These are phyloP conservation scores for Polypterus bichir DNA, from an alignment of 2,113 vertebrate species.

Conservation along the genomic window DNA sequence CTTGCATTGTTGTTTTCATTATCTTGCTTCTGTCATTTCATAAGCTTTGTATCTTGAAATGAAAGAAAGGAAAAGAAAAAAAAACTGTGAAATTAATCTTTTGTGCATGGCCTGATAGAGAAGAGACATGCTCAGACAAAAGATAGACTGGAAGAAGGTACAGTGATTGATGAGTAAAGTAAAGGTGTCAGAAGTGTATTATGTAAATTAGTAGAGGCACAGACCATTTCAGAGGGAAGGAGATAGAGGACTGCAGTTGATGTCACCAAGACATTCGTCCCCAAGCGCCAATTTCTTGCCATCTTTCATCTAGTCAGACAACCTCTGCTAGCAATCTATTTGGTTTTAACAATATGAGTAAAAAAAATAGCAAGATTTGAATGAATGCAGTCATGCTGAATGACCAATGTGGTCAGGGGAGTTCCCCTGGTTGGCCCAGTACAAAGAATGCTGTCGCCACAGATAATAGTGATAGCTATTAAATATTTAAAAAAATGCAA, in stretches of 20 bases:
- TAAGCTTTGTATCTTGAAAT: conserved; percentile 91
- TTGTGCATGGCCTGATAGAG: conserved; percentile 97
- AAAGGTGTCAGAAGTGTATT: conserved; percentile 99
- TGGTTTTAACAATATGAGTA: conserved; percentile 42
- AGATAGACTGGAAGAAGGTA: conserved; percentile 93
- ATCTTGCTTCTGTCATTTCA: conserved; percentile 95
- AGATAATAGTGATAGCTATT: too few relatives aligned
- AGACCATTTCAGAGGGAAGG: conserved; percentile 76
- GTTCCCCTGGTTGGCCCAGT: too few relatives aligned
- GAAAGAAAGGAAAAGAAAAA: conserved; percentile 73
- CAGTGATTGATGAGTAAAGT: conserved; percentile 99
- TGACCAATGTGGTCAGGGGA: conserved; percentile 5
- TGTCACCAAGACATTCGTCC: conserved; percentile 77
- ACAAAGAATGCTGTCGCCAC: too few relatives aligned
- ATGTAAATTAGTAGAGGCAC: conserved; percentile 98
- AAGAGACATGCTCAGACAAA: conserved; percentile 98
- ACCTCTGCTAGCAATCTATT: conserved; percentile 73
- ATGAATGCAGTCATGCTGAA: conserved; percentile 32
- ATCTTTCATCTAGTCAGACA: conserved; percentile 96
- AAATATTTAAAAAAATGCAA: too few relatives aligned
- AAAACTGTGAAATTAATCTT: conserved; percentile 99
- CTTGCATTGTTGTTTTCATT: conserved; percentile 99
- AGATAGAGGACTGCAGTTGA: conserved; percentile 61
- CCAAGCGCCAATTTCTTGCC: conserved; percentile 75
- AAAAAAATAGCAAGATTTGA: conserved; percentile 47